phyloP scores from a whole-genome alignment of 2,113 vertebrate species.

The Sitta europaea region DNA sequence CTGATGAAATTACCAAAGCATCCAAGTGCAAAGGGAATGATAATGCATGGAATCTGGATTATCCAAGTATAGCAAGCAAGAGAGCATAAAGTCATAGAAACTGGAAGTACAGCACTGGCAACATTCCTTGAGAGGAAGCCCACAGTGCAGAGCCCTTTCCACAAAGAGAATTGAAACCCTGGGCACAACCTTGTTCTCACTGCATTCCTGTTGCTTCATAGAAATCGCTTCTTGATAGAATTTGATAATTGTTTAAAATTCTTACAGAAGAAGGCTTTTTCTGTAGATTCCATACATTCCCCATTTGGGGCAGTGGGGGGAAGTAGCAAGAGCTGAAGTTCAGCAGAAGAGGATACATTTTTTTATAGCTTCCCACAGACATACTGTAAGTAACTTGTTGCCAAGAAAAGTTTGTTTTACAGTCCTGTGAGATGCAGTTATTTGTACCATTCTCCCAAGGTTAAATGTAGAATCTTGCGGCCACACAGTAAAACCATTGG shows the following conservation, averaged over 20 bases:
- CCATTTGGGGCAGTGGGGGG: accelerated
- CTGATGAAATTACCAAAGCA: not conserved
- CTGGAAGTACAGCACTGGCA: not conserved
- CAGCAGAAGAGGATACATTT: not conserved
- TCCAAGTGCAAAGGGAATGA: not conserved
- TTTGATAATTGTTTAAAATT: not conserved
- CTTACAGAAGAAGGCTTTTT: not conserved
- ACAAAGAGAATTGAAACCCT: not conserved
- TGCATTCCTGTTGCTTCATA: not conserved
- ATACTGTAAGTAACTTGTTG: not conserved
- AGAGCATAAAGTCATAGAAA: not conserved
- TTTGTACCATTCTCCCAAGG: not conserved
- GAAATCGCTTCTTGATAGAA: not conserved
- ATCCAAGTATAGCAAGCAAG: not conserved
- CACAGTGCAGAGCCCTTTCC: not conserved
- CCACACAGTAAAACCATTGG: not conserved
- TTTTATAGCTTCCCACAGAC: not conserved
- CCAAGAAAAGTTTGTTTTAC: not conserved
- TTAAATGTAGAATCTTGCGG: not conserved
- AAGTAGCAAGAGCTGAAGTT: not conserved
- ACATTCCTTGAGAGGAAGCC: not conserved
- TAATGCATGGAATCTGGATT: not conserved
- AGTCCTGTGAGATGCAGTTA: not conserved
- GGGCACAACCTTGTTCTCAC: not conserved
- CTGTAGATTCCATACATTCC: not conserved